Evolutionary conservation across 2,113 vertebrate species (phyloP).

Genomic region (Ageneiosus marmoratus): DNA sequence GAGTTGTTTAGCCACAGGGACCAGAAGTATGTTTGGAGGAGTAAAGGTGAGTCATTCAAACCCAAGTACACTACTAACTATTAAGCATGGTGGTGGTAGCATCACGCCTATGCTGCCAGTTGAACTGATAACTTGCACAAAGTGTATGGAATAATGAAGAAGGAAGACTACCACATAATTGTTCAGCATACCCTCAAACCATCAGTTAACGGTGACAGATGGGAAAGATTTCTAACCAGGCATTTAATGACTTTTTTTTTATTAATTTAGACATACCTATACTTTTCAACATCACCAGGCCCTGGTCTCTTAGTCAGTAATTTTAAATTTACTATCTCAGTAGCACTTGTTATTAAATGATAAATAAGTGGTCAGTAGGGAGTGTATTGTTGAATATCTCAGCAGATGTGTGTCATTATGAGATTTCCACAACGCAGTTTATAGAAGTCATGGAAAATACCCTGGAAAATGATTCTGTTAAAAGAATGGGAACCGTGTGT

Average conservation of each 20-base stretch:
- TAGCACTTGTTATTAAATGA: slow-evolving; percentile 14
- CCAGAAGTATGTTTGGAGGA: too few relatives aligned
- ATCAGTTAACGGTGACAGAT: too few relatives aligned
- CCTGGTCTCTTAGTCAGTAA: not conserved
- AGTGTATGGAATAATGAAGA: too few relatives aligned
- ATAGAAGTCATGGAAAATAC: not conserved
- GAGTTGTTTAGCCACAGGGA: too few relatives aligned
- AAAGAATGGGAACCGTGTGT: not conserved
- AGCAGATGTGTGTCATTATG: slow-evolving; percentile 1
- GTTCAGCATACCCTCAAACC: too few relatives aligned
- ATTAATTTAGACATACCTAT: not conserved
- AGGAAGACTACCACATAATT: too few relatives aligned
- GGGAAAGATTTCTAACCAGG: not conserved
- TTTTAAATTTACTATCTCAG: not conserved
- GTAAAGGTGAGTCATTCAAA: too few relatives aligned
- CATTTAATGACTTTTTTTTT: not conserved
- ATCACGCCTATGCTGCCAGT: too few relatives aligned
- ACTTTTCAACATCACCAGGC: not conserved
- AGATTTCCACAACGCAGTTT: not conserved
- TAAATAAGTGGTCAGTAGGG: not conserved
- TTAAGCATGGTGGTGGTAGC: too few relatives aligned
- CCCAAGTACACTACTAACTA: too few relatives aligned
- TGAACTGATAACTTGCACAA: too few relatives aligned
- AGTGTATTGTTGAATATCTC: not conserved
- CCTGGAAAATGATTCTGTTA: not conserved